Evolutionary conservation across 2,888 invertebrate genomes (phyloP).

Genomic region (Meganola albula): DNA sequence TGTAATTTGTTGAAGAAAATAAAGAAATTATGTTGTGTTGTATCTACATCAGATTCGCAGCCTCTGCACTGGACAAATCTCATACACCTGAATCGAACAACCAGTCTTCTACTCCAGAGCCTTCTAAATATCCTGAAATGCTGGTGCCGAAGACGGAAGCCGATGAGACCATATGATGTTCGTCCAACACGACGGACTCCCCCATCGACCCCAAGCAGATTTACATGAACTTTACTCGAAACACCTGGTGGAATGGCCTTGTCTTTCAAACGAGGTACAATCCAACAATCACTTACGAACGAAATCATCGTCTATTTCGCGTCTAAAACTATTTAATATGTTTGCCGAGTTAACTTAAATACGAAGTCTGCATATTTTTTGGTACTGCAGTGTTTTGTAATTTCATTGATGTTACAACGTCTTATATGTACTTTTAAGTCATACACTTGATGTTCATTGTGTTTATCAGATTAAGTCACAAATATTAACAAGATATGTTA

Average conservation of each 20-base stretch:
- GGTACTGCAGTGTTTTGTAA: too few relatives aligned
- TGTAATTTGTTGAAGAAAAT: background rate
- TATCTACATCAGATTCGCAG: conserved; percentile 37
- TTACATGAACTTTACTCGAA: conserved; percentile 30
- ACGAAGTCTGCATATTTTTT: too few relatives aligned
- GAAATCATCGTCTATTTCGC: too few relatives aligned
- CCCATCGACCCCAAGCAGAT: conserved; percentile 2
- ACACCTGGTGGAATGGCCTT: conserved; percentile 32
- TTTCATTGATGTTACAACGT: too few relatives aligned
- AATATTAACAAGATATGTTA: too few relatives aligned
- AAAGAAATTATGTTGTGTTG: background rate
- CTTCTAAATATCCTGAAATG: conserved; percentile 25
- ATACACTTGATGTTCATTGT: too few relatives aligned
- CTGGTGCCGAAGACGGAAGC: conserved; percentile 37
- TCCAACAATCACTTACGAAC: too few relatives aligned
- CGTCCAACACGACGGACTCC: conserved; percentile 1
- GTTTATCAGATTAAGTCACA: too few relatives aligned
- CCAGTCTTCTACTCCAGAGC: conserved; percentile 20
- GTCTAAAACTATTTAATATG: too few relatives aligned
- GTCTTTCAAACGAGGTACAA: conserved; percentile 19
- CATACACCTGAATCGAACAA: conserved; percentile 28
- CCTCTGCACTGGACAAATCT: conserved; percentile 30
- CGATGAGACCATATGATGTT: conserved; percentile 49
- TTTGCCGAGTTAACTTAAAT: too few relatives aligned
- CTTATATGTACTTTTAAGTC: too few relatives aligned